These are phyloP conservation scores for Bos indicus DNA, from an alignment of 2,113 vertebrate genomes.

Conservation along the genomic window DNA sequence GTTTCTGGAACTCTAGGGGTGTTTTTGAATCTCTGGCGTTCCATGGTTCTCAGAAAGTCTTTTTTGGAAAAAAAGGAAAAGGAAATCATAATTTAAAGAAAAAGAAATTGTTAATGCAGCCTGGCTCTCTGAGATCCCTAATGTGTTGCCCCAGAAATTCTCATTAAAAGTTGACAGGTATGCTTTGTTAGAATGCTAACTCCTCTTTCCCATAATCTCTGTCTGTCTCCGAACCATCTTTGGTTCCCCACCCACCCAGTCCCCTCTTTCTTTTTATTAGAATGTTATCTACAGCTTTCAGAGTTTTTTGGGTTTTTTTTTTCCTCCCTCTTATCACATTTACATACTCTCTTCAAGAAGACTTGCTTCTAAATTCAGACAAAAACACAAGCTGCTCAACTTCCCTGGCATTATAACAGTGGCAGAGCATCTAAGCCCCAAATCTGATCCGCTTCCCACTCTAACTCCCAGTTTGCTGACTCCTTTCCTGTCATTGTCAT, in stretches of 20 bases:
- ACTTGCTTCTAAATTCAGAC: not conserved
- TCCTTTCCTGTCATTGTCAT: not conserved
- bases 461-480: fast-evolving
- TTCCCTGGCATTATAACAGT: not conserved
- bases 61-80: not conserved
- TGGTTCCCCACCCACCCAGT: not conserved
- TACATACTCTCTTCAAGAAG: not conserved
- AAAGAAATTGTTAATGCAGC: not conserved
- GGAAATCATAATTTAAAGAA: not conserved
- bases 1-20: not conserved
- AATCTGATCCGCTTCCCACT: not conserved
- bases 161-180: not conserved
- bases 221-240: not conserved
- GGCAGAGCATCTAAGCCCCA: not conserved
- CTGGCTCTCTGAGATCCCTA: not conserved
- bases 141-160: not conserved
- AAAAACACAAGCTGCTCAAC: not conserved
- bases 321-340: not conserved
- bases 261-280: not conserved
- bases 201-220: not conserved
- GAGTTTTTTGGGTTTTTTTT: not conserved
- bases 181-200: not conserved
- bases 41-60: not conserved
- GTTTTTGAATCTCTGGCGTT: not conserved
- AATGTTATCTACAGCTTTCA: not conserved